A percentile compares a stretch with the other conserved stretches of the same genome.
These are phyloP conservation scores for Myotis myotis DNA, from an alignment of 2,797 vertebrate genomes.

Conservation along the genomic window DNA sequence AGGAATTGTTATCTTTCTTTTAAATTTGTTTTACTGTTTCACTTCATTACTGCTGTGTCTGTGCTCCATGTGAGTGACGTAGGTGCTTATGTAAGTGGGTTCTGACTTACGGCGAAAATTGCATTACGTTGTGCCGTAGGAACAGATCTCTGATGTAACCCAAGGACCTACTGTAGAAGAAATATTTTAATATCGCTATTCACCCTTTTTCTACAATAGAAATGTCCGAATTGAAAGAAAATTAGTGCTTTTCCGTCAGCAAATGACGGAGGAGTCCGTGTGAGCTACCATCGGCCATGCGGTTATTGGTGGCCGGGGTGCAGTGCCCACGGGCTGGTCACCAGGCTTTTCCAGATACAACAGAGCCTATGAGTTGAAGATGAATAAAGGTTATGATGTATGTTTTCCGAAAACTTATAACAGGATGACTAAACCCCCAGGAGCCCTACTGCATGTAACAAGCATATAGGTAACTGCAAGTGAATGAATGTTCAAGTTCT, in stretches of 20 bases:
- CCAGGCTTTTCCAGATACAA: neutral
- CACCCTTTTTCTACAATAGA: too few species aligned
- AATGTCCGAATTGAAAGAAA: too few species aligned
- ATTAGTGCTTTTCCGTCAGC: neutral
- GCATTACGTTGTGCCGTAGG: too few species aligned
- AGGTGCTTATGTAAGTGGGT: too few species aligned
- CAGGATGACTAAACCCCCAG: neutral
- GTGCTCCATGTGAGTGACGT: too few species aligned
- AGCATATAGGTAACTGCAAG: conserved; percentile 20
- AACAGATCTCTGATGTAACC: too few species aligned
- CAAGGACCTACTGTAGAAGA: too few species aligned
- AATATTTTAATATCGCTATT: too few species aligned
- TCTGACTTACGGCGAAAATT: too few species aligned
- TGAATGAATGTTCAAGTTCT: neutral
- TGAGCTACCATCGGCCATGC: rapidly evolving
- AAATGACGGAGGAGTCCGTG: rapidly evolving
- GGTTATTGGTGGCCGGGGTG: rapidly evolving
- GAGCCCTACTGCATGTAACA: neutral
- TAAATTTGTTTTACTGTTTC: too few species aligned
- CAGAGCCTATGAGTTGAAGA: conserved; percentile 1
- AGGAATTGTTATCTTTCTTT: too few species aligned
- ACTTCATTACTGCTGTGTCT: too few species aligned
- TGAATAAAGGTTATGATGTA: neutral
- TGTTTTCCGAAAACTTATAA: neutral
- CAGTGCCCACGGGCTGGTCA: rapidly evolving